Evolutionary conservation across 2,888 invertebrate species (phyloP), one percentile per base, ranked within the genome.

Genomic region (Oxycera nigricornis): DNA sequence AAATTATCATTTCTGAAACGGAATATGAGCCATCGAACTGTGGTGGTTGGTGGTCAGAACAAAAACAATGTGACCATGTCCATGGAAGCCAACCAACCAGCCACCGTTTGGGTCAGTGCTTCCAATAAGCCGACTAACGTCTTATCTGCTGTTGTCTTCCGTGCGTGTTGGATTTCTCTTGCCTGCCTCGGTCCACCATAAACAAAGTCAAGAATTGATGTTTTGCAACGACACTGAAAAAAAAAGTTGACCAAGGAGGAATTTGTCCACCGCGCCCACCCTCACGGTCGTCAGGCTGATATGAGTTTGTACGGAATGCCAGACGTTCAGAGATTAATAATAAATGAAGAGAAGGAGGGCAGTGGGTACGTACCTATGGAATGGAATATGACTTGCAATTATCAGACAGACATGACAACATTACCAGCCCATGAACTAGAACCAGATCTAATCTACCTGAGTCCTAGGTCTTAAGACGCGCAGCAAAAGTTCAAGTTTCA

Each of bases 81-180:
- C 61, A 61, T n/a, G 20, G 61, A 61, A 61, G 61, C 61, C 61
- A 26, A 59, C n/a, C n/a, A n/a, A n/a, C n/a, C n/a, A n/a, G n/a
- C n/a, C n/a, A n/a, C n/a, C n/a, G n/a, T n/a, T n/a, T 50, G 50
- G 50, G 50, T 50, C n/a, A 50, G 3, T 4, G 52, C 9, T 52
- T 20, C 24, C 20, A 52, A 52, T 17, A 52, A 52, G 20, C 52
- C 22, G 52, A 20, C 52, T 52, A 22, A 52, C 9, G 52, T 22
- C 52, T 52, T 52, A 52, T 20, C 52, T 20, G 46, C 52, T 22
- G 17, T 46, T 46, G 52, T 52, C 52, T 52, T 52, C 17, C 17
- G 46, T 46, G 2, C 20, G 22, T 22, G 52, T 50, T 9, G 9
- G 7, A 22, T 52, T 3, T 20, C 52, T 17, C 24, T 3, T 52